Evolutionary conservation across 35 echinoderm and acorn worm genomes (phyloP).

Genomic region (Lytechinus pictus): DNA sequence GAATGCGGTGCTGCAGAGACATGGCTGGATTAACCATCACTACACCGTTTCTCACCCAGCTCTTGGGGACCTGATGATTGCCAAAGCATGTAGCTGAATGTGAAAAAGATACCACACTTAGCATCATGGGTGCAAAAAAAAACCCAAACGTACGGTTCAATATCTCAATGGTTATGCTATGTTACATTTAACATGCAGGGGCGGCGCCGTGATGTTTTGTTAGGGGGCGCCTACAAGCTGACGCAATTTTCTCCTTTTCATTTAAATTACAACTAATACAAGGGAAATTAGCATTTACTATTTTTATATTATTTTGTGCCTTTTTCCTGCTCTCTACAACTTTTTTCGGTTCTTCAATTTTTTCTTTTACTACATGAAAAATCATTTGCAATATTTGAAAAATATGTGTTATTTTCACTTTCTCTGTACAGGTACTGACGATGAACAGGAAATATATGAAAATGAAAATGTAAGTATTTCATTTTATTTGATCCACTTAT

Average conservation of each 20-base stretch:
- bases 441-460: not conserved
- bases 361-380: too few relatives aligned
- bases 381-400: too few relatives aligned
- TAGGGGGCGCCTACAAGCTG: too few relatives aligned
- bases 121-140: not conserved
- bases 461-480: slow-evolving; percentile 15
- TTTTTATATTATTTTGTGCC: too few relatives aligned
- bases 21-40: not conserved
- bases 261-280: too few relatives aligned
- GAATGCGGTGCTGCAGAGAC: not conserved
- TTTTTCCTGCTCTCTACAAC: too few relatives aligned
- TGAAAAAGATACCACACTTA: not conserved
- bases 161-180: not conserved
- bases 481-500: too few relatives aligned
- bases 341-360: too few relatives aligned
- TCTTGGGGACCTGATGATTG: not conserved
- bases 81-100: not conserved
- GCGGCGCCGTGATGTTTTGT: too few relatives aligned
- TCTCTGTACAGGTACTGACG: not conserved
- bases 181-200: too few relatives aligned
- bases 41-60: not conserved
- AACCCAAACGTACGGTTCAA: not conserved
- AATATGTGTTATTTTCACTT: not conserved
- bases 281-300: too few relatives aligned
- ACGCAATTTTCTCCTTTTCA: too few relatives aligned